Evolutionary conservation across 2,888 invertebrate species (phyloP), one percentile per base, ranked within the genome.

Genomic region (Xestia xanthographa): DNA sequence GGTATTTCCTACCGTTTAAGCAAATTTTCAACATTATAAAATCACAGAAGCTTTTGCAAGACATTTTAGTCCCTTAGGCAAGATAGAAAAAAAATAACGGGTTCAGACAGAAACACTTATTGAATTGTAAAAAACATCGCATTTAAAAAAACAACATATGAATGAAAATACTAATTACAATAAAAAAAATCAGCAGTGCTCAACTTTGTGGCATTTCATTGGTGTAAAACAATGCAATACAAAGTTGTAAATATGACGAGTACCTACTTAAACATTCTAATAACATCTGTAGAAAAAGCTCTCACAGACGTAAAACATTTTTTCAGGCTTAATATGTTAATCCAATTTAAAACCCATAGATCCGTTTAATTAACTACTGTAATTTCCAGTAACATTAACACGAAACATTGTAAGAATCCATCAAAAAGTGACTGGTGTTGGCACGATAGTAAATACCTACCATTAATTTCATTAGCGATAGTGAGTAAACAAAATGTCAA

Each of bases 401-500:
- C 6, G 11, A 50, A 41, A 56, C 63, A 71, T 74, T 67, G 41
- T 68, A 68, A 65, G 29, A 34, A 68, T 78, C 26, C 14, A 53
- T 53, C 45, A 72, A 82, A 68, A 66, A 17, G 34, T 29, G 20
- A 45, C 41, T 41, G 29, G 66, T 71, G 70, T 63, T 67, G 63
- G 65, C 70, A 83, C 77, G 69, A 72, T 75, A 84, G 68, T 84
- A 79, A 88, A 87, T 84, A 90, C 66, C 79, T 77, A 77, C 76
- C 77, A 85, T 82, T 87, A 72, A 80, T 87, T 87, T 80, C 77
- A 86, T 92, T 91, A 92, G 84, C 75, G 86, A 88, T 86, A 87
- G 89, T 91, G 90, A 87, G 87, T 91, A 90, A 90, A 91, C 89
- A 90, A 89, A 92, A 91, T 90, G 90, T 91, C 91, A 92, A 91